Percentiles rank a stretch among this genome's conserved stretches.
phyloP scores from a whole-genome alignment of 2,888 invertebrate genomes.

The Adela reaumurella region DNA sequence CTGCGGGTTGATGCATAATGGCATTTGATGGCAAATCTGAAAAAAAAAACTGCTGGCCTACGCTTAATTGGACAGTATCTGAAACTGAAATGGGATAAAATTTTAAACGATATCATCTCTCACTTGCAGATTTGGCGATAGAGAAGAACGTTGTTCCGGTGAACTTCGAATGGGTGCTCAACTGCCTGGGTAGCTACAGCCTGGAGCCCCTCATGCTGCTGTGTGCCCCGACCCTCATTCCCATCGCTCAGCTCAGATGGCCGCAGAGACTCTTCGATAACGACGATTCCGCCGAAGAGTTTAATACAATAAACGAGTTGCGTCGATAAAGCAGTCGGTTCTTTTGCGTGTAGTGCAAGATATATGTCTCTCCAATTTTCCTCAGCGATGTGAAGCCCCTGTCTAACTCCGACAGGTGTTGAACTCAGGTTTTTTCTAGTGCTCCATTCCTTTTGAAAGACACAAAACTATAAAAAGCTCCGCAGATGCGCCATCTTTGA shows the following conservation, averaged over 20 bases:
- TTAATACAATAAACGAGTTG: not conserved
- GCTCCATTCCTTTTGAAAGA: too few relatives aligned
- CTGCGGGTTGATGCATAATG: too few relatives aligned
- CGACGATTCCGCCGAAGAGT: not conserved
- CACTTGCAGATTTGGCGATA: slow-evolving; percentile 36
- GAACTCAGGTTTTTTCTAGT: too few relatives aligned
- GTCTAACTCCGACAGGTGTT: too few relatives aligned
- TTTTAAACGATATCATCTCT: not conserved
- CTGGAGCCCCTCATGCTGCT: slow-evolving; percentile 29
- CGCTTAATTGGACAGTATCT: not conserved
- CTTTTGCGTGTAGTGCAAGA: too few relatives aligned
- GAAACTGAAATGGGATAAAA: not conserved
- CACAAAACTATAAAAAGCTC: too few relatives aligned
- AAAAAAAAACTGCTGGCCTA: too few relatives aligned
- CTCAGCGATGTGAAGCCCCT: too few relatives aligned
- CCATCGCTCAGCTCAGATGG: not conserved
- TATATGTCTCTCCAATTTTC: too few relatives aligned
- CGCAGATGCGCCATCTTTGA: too few relatives aligned
- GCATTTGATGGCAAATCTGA: not conserved
- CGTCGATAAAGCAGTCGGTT: not conserved
- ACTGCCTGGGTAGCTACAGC: slow-evolving; percentile 36
- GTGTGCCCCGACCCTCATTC: slow-evolving; percentile 20
- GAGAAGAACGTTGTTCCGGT: slow-evolving; percentile 36
- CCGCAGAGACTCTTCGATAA: not conserved
- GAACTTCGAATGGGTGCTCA: slow-evolving; percentile 48